Conservation (phyloP, 2,888 invertebrate species). For the Limnephilus auricula region DNA sequence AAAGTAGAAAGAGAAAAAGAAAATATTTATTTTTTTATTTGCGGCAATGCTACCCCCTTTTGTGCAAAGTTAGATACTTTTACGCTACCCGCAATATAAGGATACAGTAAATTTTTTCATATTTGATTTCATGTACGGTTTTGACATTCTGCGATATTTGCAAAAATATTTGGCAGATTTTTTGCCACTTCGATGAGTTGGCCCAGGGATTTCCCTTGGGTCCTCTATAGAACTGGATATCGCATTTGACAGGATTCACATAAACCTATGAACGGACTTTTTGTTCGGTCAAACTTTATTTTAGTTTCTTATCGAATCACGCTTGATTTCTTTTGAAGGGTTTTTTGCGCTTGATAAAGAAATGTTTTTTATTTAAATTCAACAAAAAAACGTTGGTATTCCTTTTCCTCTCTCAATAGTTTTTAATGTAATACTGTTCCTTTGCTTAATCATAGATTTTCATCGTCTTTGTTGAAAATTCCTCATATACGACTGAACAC, state of each 20-base stretch:
- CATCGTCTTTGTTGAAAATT: too few relatives aligned
- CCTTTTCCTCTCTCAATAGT: too few relatives aligned
- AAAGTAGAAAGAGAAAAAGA: too few relatives aligned
- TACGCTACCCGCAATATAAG: too few relatives aligned
- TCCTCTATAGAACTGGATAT: not conserved
- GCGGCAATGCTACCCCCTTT: too few relatives aligned
- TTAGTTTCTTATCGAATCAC: not conserved
- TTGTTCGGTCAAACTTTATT: not conserved
- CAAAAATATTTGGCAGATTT: not conserved
- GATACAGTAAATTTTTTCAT: too few relatives aligned
- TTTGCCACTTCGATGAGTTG: not conserved
- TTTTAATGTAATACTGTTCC: too few relatives aligned
- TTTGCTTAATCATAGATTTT: too few relatives aligned
- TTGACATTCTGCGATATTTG: not conserved
- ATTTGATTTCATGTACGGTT: not conserved
- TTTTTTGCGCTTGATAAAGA: not conserved
- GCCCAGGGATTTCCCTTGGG: constrained; percentile 5
- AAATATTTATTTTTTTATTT: too few relatives aligned
- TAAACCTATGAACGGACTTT: not conserved
- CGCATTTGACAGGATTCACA: not conserved
- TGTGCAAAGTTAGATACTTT: too few relatives aligned
- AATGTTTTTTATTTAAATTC: not conserved
- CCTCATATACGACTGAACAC: too few relatives aligned
- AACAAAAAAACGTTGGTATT: not conserved
- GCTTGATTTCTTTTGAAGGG: not conserved